These are phyloP conservation scores for Anastrepha ludens DNA, from an alignment of 1,140 invertebrate species.

Conservation along the genomic window DNA sequence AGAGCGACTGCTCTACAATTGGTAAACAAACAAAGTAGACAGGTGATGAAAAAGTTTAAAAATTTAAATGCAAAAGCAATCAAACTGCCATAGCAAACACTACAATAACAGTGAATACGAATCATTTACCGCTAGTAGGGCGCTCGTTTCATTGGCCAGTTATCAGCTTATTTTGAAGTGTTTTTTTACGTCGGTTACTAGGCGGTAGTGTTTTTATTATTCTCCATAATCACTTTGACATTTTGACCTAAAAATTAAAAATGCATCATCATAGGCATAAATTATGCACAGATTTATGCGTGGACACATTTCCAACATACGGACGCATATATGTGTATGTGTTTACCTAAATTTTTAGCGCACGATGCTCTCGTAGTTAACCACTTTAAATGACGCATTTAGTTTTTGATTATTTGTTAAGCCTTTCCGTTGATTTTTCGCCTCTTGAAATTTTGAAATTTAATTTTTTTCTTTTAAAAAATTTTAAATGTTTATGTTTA, in stretches of 20 bases:
- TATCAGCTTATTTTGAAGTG: background rate
- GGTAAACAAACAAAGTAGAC: background rate
- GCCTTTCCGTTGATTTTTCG: background rate
- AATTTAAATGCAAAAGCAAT: background rate
- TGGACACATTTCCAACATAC: background rate
- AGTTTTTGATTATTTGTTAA: background rate
- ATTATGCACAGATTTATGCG: background rate
- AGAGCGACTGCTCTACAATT: background rate
- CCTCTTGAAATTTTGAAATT: no score
- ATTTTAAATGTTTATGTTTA: background rate
- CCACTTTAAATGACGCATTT: background rate
- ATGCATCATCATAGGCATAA: background rate
- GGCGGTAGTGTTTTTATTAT: background rate
- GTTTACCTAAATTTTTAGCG: background rate
- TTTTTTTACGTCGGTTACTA: background rate
- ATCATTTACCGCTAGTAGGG: background rate
- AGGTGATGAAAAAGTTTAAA: background rate
- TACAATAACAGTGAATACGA: background rate
- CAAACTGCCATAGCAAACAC: background rate
- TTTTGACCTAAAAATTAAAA: constrained; percentile 27
- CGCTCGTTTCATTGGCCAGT: background rate
- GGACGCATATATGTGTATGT: background rate
- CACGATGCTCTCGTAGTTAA: background rate
- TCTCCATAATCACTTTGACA: background rate
- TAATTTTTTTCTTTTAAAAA: constrained; percentile 2